Percentiles rank a stretch among this genome's conserved stretches.
These are phyloP conservation scores for Gallinago paraguaiae DNA, from an alignment of 2,113 vertebrate species.

Conservation along the genomic window DNA sequence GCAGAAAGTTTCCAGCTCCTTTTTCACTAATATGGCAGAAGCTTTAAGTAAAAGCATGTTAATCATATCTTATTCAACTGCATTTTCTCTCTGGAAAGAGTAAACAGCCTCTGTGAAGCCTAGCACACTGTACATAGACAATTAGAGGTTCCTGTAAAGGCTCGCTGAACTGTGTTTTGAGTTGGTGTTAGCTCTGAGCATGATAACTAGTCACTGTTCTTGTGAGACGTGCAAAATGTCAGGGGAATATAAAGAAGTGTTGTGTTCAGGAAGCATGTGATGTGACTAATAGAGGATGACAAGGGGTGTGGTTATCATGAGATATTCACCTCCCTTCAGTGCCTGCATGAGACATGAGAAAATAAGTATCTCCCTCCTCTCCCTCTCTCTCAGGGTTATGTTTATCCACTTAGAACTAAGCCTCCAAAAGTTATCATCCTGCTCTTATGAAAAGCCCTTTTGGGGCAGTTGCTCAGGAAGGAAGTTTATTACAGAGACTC, in stretches of 20 bases:
- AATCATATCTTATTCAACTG: background rate
- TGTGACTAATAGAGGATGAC: constrained; percentile 76
- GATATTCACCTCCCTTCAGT: constrained; percentile 62
- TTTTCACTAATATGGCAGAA: constrained; percentile 6
- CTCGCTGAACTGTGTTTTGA: constrained; percentile 28
- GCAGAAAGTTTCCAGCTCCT: background rate
- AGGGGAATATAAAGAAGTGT: constrained; percentile 65
- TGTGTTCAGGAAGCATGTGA: constrained; percentile 68
- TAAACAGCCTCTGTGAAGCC: constrained; percentile 23
- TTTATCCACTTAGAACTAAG: constrained; percentile 40
- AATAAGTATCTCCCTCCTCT: constrained; percentile 26
- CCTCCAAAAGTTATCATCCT: constrained; percentile 3
- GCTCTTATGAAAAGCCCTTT: background rate
- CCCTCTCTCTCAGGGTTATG: constrained; percentile 26
- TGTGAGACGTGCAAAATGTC: constrained; percentile 76
- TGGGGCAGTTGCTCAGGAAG: constrained; percentile 25
- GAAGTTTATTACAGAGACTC: background rate
- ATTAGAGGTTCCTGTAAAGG: constrained; percentile 41
- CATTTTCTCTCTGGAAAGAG: constrained; percentile 15
- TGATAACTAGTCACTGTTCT: constrained; percentile 46
- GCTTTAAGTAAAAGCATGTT: constrained; percentile 3
- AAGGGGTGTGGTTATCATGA: constrained; percentile 74
- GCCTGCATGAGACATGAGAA: constrained; percentile 50
- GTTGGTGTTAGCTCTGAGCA: constrained; percentile 39
- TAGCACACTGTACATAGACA: background rate